Base-by-base conservation (phyloP, 1,140 invertebrate genomes). In the Achatina immaculata region DNA sequence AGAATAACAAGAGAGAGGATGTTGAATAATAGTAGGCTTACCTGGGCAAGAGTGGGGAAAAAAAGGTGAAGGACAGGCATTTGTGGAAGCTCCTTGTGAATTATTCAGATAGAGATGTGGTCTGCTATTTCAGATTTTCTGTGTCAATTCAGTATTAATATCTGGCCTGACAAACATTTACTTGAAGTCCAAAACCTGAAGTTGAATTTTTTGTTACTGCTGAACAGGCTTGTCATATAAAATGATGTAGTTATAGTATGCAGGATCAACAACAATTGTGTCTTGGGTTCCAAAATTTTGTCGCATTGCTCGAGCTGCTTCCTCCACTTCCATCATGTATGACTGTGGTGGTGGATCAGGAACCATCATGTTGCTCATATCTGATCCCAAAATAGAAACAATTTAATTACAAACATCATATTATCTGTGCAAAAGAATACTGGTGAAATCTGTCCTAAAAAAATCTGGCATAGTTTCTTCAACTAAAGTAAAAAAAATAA, bases 341-440 rank as follows among this genome's bases (percentile, higher is more conserved):
- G 74, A 76, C 36, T 58, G 74, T 9, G 74, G 74, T 24, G 19
- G 34, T 40, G 24, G 48, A 7, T 76, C 74, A 38, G 74, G n/a
- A 36, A 76, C 40, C 74, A 76, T 58, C 28, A 62, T 28, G 40
- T 76, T 58, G 40, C 42, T 76, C 74, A 76, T n/a, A 43, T 76
- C 34, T 34, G n/a, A 28, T 72, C 31, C 14, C 11, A 19, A 28
- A 28, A 68, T 21, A 68, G 21, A 11, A 16, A 11, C 21, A 68
- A 68, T 11, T 16, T 34, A 68, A 68, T 51, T 11, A 51, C 11
- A 14, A 14, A 24, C 24, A 14, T 24, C 24, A 24, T 11, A 14
- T 51, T 51, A 14, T 24, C 48, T 24, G 24, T 24, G 11, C 14
- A 68, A 16, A 31, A 68, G 34, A 11, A 16, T 11, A 14, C 9